These are phyloP conservation scores for Dione juno DNA, from an alignment of 2,888 invertebrate genomes.

Conservation along the genomic window DNA sequence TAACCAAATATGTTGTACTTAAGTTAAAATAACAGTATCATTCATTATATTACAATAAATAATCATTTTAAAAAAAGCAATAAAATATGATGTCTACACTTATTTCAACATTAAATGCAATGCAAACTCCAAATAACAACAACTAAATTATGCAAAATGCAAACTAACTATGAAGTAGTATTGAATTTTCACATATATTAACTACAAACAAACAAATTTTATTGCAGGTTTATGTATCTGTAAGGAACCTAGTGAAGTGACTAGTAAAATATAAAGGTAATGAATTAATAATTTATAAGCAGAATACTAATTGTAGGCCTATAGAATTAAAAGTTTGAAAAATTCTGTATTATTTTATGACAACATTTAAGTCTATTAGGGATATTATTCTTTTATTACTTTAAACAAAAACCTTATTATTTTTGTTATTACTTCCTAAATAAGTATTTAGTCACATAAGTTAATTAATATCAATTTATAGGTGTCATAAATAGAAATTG, in stretches of 20 bases:
- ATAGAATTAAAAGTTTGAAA: no score
- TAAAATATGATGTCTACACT: neutral
- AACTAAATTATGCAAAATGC: constrained; percentile 16
- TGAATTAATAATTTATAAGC: neutral
- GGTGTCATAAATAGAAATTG: no score
- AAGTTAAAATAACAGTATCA: neutral
- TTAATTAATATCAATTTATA: no score
- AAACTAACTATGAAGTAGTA: neutral
- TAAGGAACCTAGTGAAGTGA: neutral
- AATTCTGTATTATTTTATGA: no score
- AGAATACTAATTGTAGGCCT: neutral
- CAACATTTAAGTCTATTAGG: no score
- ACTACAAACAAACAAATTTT: neutral
- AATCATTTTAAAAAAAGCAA: neutral
- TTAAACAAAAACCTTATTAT: no score
- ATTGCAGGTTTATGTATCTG: neutral
- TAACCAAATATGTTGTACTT: no score
- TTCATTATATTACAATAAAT: neutral
- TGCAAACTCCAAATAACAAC: constrained; percentile 1
- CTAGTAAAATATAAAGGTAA: neutral
- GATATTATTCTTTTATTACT: no score
- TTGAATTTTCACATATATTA: neutral
- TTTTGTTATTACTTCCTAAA: no score
- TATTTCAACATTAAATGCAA: constrained; percentile 1
- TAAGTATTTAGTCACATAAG: no score